Evolutionary conservation across 1,140 invertebrate species (phyloP).

Genomic region (Calliopsis andreniformis): DNA sequence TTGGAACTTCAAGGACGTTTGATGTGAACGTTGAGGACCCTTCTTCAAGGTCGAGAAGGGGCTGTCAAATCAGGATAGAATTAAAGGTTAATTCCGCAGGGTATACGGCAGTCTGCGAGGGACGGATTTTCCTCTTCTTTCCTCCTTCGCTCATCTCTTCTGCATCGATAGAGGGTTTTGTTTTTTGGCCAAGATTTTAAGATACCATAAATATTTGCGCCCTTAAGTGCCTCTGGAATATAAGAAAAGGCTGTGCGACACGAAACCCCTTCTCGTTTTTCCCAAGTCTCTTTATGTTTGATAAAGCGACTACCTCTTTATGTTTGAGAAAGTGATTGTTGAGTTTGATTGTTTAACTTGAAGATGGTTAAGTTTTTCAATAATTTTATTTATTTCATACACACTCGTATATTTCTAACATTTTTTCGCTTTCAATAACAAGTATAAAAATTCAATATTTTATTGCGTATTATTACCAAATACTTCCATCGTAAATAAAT

Average conservation of each 20-base stretch:
- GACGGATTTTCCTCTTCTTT: slow-evolving; percentile 38
- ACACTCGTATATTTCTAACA: too few relatives aligned
- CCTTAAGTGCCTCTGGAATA: slow-evolving; percentile 73
- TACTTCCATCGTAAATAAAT: too few relatives aligned
- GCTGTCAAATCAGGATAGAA: slow-evolving; percentile 77
- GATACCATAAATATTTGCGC: slow-evolving; percentile 79
- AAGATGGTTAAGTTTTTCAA: neutral
- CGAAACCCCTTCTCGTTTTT: neutral
- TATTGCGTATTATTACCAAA: too few relatives aligned
- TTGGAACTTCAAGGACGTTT: slow-evolving; percentile 42
- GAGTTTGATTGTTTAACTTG: neutral
- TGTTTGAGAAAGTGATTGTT: too few relatives aligned
- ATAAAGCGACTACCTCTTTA: too few relatives aligned
- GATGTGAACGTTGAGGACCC: slow-evolving; percentile 39
- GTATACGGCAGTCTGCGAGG: slow-evolving; percentile 62
- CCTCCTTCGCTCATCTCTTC: slow-evolving; percentile 52
- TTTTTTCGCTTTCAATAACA: too few relatives aligned
- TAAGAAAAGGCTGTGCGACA: slow-evolving; percentile 51
- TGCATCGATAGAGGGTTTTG: slow-evolving; percentile 65
- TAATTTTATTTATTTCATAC: neutral
- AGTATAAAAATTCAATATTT: too few relatives aligned
- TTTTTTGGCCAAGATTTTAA: slow-evolving; percentile 70
- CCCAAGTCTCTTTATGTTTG: neutral
- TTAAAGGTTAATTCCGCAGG: slow-evolving; percentile 81
- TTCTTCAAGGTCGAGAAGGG: slow-evolving; percentile 55